A percentile compares a stretch with the other conserved stretches of the same genome.
Conservation (phyloP, 2,888 invertebrate genomes). For the Syrista parreyssii region DNA sequence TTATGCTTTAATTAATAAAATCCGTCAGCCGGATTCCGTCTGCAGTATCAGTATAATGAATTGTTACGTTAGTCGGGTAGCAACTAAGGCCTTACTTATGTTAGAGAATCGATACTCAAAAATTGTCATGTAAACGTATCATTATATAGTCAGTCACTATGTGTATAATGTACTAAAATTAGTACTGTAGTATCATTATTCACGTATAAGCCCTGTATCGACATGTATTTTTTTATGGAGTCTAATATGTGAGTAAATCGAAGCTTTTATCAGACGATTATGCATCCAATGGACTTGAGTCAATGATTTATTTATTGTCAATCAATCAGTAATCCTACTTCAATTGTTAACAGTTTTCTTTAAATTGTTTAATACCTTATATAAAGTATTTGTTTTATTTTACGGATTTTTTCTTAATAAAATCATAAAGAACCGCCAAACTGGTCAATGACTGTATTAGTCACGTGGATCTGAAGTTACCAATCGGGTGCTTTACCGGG, state of each 20-base stretch:
- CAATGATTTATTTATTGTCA: not conserved
- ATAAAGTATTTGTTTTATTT: not conserved
- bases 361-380: not conserved
- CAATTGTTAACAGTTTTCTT: not conserved
- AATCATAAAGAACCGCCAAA: not conserved
- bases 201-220: constrained; percentile 45
- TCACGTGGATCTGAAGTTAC: not conserved
- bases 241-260: constrained; percentile 37
- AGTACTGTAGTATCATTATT: not conserved
- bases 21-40: not conserved
- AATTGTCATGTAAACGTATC: not conserved
- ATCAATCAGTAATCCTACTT: not conserved
- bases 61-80: not conserved
- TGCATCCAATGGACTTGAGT: not conserved
- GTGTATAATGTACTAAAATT: not conserved
- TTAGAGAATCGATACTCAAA: not conserved
- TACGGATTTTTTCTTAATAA: not conserved
- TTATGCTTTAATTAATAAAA: not conserved
- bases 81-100: not conserved
- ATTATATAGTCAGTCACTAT: not conserved
- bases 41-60: not conserved
- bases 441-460: not conserved
- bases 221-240: constrained; percentile 64
- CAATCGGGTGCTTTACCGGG: not conserved
- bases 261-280: constrained; percentile 43